phyloP scores from a whole-genome alignment of 2,888 invertebrate species.

The Nycteola revayana region DNA sequence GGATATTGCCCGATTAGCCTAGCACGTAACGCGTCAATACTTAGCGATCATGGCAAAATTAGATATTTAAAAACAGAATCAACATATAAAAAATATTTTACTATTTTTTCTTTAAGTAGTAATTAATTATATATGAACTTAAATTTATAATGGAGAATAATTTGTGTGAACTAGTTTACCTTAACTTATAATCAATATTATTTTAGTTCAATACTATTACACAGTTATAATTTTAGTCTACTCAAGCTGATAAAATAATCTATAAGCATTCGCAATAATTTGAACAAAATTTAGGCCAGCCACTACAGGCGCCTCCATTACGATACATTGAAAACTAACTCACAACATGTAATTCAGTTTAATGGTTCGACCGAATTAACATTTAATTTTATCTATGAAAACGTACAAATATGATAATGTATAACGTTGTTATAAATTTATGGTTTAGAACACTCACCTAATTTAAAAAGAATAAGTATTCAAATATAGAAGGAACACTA shows the following conservation, averaged over 20 bases:
- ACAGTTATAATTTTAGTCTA: too few species aligned
- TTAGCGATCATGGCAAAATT: neutral
- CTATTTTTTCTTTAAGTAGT: too few species aligned
- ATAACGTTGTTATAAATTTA: too few species aligned
- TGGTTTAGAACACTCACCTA: constrained; percentile 15
- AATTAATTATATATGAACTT: too few species aligned
- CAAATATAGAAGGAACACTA: constrained; percentile 14
- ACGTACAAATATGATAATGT: too few species aligned
- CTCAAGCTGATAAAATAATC: constrained; percentile 29
- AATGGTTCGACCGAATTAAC: constrained; percentile 20
- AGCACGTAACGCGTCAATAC: constrained; percentile 17
- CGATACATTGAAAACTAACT: constrained; percentile 24
- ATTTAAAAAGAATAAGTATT: constrained; percentile 6
- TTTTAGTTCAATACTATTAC: too few species aligned
- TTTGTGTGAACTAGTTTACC: too few species aligned
- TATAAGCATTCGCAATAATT: constrained; percentile 51
- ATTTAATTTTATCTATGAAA: neutral
- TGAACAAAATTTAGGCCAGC: constrained; percentile 51
- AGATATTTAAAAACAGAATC: too few species aligned
- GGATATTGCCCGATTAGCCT: constrained; percentile 32
- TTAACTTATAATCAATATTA: too few species aligned
- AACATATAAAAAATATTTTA: too few species aligned
- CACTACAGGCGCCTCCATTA: constrained; percentile 45
- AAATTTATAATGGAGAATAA: too few species aligned
- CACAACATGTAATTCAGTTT: constrained; percentile 26